Conservation (phyloP, 2,888 invertebrate species). For the Tetragonisca angustula region DNA sequence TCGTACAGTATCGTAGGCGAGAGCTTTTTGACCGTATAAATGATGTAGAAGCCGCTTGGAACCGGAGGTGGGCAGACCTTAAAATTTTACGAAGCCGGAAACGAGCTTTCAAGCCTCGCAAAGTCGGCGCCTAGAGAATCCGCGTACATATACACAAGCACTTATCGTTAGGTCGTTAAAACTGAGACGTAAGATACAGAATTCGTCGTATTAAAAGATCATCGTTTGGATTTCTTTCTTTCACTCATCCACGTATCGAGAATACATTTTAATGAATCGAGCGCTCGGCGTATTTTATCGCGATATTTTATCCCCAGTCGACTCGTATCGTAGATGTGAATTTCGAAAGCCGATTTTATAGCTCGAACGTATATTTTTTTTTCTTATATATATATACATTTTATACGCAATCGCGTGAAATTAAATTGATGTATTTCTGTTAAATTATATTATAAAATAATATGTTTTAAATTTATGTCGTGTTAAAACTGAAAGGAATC, state of each 20-base stretch:
- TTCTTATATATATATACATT: background rate
- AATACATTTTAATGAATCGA: background rate
- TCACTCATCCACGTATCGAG: background rate
- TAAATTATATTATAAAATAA: background rate
- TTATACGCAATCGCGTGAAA: background rate
- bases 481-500: background rate
- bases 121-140: background rate
- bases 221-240: background rate
- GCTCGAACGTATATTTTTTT: background rate
- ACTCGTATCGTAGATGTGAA: background rate
- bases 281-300: no score
- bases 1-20: constrained; percentile 15
- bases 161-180: background rate
- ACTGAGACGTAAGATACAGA: background rate
- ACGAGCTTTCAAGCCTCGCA: background rate
- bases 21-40: constrained; percentile 51
- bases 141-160: background rate
- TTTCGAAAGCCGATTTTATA: background rate
- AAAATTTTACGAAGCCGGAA: constrained; percentile 34
- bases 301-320: background rate
- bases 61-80: constrained; percentile 1
- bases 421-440: background rate
- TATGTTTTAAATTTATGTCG: background rate
- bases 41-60: constrained; percentile 45
- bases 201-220: constrained; percentile 19